These are phyloP conservation scores for Rhinophrynus dorsalis DNA, from an alignment of 2,797 vertebrate species.

Conservation along the genomic window DNA sequence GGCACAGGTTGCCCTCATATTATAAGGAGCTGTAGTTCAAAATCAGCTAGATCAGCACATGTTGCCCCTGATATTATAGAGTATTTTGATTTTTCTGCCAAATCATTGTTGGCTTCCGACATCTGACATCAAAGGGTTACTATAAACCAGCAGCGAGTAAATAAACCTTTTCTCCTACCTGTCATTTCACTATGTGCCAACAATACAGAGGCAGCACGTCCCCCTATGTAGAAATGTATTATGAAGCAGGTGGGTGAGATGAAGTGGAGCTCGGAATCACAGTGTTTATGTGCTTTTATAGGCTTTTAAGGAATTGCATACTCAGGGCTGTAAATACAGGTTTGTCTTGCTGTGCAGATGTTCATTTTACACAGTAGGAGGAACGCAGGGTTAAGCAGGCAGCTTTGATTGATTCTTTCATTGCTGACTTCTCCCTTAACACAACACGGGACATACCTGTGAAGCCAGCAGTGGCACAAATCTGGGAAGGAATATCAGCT, in stretches of 20 bases:
- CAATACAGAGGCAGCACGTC: background rate
- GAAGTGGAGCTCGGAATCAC: constrained; percentile 45
- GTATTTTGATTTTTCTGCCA: no score
- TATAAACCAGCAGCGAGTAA: constrained; percentile 49
- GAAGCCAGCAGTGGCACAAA: no score
- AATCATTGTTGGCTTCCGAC: no score
- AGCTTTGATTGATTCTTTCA: constrained; percentile 16
- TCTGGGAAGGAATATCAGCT: no score
- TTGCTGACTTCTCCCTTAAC: background rate
- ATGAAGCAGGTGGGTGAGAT: constrained; percentile 40
- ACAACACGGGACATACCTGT: no score
- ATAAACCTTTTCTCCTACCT: no score
- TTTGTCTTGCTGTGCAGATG: constrained; percentile 44
- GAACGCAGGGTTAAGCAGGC: background rate
- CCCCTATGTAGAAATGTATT: constrained; percentile 8
- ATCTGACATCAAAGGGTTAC: constrained; percentile 27
- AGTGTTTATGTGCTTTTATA: constrained; percentile 37
- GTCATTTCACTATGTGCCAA: no score
- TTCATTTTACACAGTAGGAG: constrained; percentile 26
- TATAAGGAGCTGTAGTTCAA: no score
- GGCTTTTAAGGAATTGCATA: constrained; percentile 50
- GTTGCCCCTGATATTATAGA: no score
- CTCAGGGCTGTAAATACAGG: constrained; percentile 48
- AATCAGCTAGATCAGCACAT: no score
- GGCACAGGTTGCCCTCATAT: no score